Percentiles rank a stretch among this genome's conserved stretches.
These are phyloP conservation scores for Chlamydotis undulata DNA, from an alignment of 2,113 vertebrate genomes.

Conservation along the genomic window DNA sequence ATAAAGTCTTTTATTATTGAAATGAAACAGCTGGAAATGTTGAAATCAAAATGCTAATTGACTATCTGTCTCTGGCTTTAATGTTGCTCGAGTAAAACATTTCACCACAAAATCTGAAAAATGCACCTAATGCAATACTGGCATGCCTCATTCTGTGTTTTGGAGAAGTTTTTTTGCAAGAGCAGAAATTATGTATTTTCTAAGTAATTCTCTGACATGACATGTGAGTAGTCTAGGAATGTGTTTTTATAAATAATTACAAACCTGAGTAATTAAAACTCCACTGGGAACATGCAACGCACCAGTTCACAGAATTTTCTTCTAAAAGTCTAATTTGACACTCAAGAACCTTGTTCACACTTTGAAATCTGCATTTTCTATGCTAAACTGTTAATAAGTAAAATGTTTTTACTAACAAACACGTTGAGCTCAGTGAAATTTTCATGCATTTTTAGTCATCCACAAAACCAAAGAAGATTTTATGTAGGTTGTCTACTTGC, in stretches of 20 bases:
- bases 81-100: not conserved
- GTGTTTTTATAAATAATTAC: not conserved
- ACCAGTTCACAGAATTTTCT: constrained; percentile 38
- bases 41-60: not conserved
- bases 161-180: not conserved
- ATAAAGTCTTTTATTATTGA: not conserved
- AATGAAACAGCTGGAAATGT: not conserved
- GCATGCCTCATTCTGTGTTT: not conserved
- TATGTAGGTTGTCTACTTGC: not conserved
- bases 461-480: not conserved
- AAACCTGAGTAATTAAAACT: constrained; percentile 8
- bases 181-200: not conserved
- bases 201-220: not conserved
- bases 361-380: constrained; percentile 11
- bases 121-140: not conserved
- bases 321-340: not conserved
- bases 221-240: not conserved
- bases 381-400: constrained; percentile 36
- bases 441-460: constrained; percentile 15
- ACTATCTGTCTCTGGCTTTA: not conserved
- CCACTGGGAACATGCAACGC: not conserved
- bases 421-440: not conserved
- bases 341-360: not conserved
- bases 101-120: not conserved
- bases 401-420: constrained; percentile 49